These are phyloP conservation scores for Leucozona laternaria DNA, from an alignment of 2,888 invertebrate genomes.

Conservation along the genomic window DNA sequence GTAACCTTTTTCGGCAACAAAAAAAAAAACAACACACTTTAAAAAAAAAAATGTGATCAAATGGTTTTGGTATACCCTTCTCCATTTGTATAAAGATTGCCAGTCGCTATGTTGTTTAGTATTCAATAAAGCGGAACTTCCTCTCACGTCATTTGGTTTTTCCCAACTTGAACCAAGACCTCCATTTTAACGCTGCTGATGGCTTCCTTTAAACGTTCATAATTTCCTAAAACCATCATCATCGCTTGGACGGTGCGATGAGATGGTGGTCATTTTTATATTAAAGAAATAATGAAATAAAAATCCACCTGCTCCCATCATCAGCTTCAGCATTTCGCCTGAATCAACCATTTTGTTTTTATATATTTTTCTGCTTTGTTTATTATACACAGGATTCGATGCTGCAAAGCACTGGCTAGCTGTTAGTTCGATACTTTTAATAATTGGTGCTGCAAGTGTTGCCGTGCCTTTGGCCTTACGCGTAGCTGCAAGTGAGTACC, in stretches of 20 bases:
- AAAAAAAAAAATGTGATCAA: conserved; percentile 2
- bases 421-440: conserved; percentile 89
- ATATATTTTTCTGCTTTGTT: conserved; percentile 11
- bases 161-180: neutral
- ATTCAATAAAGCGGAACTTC: conserved; percentile 39
- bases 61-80: neutral
- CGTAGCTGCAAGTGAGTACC: conserved; percentile 86
- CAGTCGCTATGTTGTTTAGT: conserved; percentile 1
- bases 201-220: conserved; percentile 27
- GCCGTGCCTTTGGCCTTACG: conserved; percentile 91
- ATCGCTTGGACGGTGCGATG: neutral
- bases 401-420: conserved; percentile 90
- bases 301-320: conserved; percentile 31
- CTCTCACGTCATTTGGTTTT: conserved; percentile 6
- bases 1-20: neutral
- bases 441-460: conserved; percentile 91
- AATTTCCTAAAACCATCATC: conserved; percentile 34
- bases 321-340: neutral
- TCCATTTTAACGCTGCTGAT: conserved; percentile 9
- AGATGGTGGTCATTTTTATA: conserved; percentile 3
- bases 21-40: neutral
- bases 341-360: conserved; percentile 7
- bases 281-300: conserved; percentile 33
- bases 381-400: conserved; percentile 85
- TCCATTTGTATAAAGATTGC: neutral